phyloP scores from a whole-genome alignment of 2,797 vertebrate genomes.

The Spondyliosoma cantharus region DNA sequence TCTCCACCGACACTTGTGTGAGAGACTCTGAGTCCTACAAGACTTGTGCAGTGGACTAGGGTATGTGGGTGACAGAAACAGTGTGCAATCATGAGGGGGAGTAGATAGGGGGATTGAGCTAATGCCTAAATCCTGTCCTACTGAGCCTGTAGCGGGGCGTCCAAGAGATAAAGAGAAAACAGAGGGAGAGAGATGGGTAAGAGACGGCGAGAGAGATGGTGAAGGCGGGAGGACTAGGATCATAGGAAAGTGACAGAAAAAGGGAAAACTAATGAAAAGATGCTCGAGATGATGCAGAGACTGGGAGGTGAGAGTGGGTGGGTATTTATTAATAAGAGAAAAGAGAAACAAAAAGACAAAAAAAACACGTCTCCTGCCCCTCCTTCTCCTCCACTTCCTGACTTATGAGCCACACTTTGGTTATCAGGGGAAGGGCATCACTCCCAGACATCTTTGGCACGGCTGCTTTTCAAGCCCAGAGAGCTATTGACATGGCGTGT shows the following conservation, averaged over 20 bases:
- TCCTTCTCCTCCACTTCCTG: slow-evolving; percentile 61
- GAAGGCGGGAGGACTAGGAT: slow-evolving; percentile 29
- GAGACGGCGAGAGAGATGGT: slow-evolving; percentile 32
- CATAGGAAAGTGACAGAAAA: slow-evolving; percentile 47
- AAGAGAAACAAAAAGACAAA: slow-evolving; percentile 47
- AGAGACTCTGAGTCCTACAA: slow-evolving; percentile 57
- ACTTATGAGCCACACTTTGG: slow-evolving; percentile 75
- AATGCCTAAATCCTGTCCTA: slow-evolving; percentile 78
- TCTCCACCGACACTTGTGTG: slow-evolving; percentile 47
- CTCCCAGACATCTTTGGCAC: slow-evolving; percentile 81
- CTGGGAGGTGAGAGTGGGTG: slow-evolving; percentile 23
- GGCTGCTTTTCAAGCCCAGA: slow-evolving; percentile 77
- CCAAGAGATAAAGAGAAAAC: slow-evolving; percentile 74
- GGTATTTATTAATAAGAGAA: slow-evolving; percentile 57
- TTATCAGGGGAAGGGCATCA: slow-evolving; percentile 82
- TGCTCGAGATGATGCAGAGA: slow-evolving; percentile 41
- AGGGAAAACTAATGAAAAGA: slow-evolving; percentile 50
- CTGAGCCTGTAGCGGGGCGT: slow-evolving; percentile 73
- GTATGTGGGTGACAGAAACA: slow-evolving; percentile 73
- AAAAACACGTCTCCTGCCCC: neutral
- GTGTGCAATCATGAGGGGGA: slow-evolving; percentile 74
- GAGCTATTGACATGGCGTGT: slow-evolving; percentile 80
- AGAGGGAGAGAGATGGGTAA: slow-evolving; percentile 49
- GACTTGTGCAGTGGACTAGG: slow-evolving; percentile 63
- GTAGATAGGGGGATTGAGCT: slow-evolving; percentile 79